A percentile compares a stretch with the other conserved stretches of the same genome.
phyloP scores from a whole-genome alignment of 1,140 invertebrate genomes.

The Drosophila mojavensis region DNA sequence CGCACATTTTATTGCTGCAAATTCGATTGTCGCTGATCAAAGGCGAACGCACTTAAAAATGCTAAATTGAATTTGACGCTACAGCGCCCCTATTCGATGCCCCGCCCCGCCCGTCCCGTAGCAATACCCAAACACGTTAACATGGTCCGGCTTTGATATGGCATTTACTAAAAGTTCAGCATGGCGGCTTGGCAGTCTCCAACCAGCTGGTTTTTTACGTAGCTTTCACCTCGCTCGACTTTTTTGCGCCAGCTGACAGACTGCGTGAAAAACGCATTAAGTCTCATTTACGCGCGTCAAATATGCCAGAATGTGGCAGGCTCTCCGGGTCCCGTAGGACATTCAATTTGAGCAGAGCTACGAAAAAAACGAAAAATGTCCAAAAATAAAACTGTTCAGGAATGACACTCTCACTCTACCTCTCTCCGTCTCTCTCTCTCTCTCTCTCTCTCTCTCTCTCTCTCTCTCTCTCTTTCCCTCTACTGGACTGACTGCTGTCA shows the following conservation, averaged over 20 bases:
- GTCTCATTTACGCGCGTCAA: slow-evolving; percentile 76
- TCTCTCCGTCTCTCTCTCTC: not conserved
- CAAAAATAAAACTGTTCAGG: not conserved
- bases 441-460: not conserved
- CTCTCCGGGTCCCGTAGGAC: slow-evolving; percentile 59
- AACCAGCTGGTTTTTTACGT: slow-evolving; percentile 9
- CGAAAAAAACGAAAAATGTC: slow-evolving; percentile 7
- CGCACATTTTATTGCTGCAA: slow-evolving; percentile 75
- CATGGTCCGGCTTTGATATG: slow-evolving; percentile 47
- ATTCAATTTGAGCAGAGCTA: slow-evolving; percentile 60
- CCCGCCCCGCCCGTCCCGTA: not conserved
- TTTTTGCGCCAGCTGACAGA: slow-evolving; percentile 25
- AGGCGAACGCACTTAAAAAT: slow-evolving; percentile 84
- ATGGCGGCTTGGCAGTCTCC: slow-evolving; percentile 24
- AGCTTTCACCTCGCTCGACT: slow-evolving; percentile 13
- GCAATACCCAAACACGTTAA: slow-evolving; percentile 7
- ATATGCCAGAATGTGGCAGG: slow-evolving; percentile 39
- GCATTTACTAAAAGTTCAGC: slow-evolving; percentile 64
- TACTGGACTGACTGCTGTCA: slow-evolving; percentile 53
- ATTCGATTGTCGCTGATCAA: slow-evolving; percentile 84
- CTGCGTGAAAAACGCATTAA: slow-evolving; percentile 78
- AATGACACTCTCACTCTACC: not conserved
- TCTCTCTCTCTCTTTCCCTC: not conserved
- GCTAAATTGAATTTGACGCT: slow-evolving; percentile 84
- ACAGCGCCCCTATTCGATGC: slow-evolving; percentile 56